phyloP scores from a whole-genome alignment of 1,140 invertebrate species.

The Leptinotarsa texana region DNA sequence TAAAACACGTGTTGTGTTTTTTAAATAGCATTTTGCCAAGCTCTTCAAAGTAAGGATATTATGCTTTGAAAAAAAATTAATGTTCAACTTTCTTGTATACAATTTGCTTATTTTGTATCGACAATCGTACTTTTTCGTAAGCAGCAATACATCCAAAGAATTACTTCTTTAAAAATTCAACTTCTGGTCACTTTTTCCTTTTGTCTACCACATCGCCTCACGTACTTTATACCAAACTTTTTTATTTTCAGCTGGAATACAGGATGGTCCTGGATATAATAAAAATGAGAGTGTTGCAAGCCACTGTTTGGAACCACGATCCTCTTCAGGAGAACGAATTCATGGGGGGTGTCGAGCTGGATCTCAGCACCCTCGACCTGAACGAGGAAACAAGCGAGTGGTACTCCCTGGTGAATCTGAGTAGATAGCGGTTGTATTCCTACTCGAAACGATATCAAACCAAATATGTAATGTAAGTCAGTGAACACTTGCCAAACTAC shows the following conservation, averaged over 20 bases:
- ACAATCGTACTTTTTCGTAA: no score
- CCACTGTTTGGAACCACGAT: slow-evolving; percentile 94
- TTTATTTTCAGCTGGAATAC: slow-evolving; percentile 76
- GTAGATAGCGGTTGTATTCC: slow-evolving; percentile 42
- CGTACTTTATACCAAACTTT: no score
- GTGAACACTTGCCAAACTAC: background rate
- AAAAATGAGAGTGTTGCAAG: slow-evolving; percentile 75
- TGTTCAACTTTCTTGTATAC: no score
- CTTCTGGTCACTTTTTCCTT: no score
- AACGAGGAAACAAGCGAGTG: slow-evolving; percentile 77
- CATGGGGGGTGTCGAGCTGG: slow-evolving; percentile 84
- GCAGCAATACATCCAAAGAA: no score
- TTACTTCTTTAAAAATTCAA: no score
- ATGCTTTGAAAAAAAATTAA: no score
- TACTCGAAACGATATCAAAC: background rate
- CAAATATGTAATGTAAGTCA: slow-evolving; percentile 1
- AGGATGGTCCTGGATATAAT: slow-evolving; percentile 83
- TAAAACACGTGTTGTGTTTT: no score
- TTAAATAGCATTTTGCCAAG: no score
- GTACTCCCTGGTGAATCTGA: slow-evolving; percentile 72
- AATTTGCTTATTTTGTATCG: no score
- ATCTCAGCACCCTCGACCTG: slow-evolving; percentile 71
- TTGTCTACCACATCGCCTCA: no score
- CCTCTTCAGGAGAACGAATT: slow-evolving; percentile 95
- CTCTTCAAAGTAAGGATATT: no score